These are phyloP conservation scores for Oscarella lobularis DNA, from an alignment of 37 sponge, comb jelly and placozoan genomes.

Conservation along the genomic window DNA sequence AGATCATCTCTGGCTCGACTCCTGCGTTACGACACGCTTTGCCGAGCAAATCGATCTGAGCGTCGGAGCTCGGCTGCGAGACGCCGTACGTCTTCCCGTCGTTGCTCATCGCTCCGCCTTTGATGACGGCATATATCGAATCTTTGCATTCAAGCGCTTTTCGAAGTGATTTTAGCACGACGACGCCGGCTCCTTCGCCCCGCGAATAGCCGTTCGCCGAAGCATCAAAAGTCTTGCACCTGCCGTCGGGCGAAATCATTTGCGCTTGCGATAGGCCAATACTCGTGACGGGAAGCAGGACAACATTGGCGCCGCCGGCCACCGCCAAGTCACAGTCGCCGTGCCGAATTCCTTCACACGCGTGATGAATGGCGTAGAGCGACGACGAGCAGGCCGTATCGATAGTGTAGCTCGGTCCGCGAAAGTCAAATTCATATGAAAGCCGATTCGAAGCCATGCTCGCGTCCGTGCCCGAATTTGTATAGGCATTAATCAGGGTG, in stretches of 20 bases:
- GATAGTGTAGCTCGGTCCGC: conserved; percentile 23
- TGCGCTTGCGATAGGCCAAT: conserved; percentile 10
- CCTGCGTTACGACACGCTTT: conserved; percentile 12
- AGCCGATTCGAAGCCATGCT: conserved; percentile 24
- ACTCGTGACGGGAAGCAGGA: conserved; percentile 11
- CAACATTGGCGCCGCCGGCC: conserved; percentile 15
- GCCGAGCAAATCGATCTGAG: conserved; percentile 5
- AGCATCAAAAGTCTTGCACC: conserved; percentile 15
- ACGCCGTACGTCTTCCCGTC: conserved; percentile 14
- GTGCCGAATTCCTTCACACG: not conserved
- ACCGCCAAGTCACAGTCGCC: conserved; percentile 29
- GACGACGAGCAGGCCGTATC: conserved; percentile 28
- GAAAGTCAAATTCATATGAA: conserved; percentile 20
- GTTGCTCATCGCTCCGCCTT: not conserved
- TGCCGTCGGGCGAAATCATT: conserved; percentile 21
- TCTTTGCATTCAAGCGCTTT: not conserved
- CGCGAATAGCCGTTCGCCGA: conserved; percentile 3
- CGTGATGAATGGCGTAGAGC: conserved; percentile 22
- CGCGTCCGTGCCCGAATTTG: conserved; percentile 8
- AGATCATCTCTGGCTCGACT: conserved; percentile 15
- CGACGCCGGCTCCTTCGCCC: not conserved
- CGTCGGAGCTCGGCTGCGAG: conserved; percentile 17
- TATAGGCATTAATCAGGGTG: conserved; percentile 7
- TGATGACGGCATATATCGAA: not conserved
- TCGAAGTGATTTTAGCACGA: not conserved